These are phyloP conservation scores for Tachystola acroxantha DNA, from an alignment of 2,888 invertebrate genomes.

Conservation along the genomic window DNA sequence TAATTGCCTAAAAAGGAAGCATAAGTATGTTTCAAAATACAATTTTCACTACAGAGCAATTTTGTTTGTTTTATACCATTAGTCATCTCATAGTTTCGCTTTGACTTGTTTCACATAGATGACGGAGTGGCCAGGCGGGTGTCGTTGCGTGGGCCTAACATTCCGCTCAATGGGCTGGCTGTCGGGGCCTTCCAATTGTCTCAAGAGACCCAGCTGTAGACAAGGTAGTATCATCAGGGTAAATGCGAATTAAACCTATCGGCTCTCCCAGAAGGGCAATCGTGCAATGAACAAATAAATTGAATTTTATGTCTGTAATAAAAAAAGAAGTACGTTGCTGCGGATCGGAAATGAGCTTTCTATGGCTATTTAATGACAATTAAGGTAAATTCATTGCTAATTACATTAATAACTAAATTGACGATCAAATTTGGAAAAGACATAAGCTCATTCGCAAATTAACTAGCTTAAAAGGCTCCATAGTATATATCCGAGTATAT, in stretches of 20 bases:
- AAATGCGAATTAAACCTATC: neutral
- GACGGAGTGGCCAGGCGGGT: conserved; percentile 69
- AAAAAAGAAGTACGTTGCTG: neutral
- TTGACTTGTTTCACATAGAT: conserved; percentile 68
- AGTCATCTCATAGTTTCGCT: conserved; percentile 47
- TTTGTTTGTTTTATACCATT: neutral
- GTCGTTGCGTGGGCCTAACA: conserved; percentile 65
- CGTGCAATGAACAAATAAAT: neutral
- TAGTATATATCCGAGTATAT: too few species aligned
- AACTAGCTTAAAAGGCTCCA: too few species aligned
- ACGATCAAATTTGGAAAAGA: too few species aligned
- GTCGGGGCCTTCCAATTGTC: conserved; percentile 60
- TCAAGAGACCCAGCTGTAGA: conserved; percentile 54
- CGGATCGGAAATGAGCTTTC: too few species aligned
- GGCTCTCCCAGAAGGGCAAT: neutral
- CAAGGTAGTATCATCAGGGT: conserved; percentile 6
- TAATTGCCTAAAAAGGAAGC: too few species aligned
- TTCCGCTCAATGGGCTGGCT: conserved; percentile 64
- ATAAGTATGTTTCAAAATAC: neutral
- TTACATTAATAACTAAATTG: too few species aligned
- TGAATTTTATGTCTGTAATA: neutral
- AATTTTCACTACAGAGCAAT: neutral
- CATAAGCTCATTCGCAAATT: too few species aligned
- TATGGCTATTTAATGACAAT: too few species aligned
- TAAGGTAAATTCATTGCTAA: too few species aligned